Base-by-base conservation (phyloP, 2,797 vertebrate genomes). In the Neosalanx taihuensis region DNA sequence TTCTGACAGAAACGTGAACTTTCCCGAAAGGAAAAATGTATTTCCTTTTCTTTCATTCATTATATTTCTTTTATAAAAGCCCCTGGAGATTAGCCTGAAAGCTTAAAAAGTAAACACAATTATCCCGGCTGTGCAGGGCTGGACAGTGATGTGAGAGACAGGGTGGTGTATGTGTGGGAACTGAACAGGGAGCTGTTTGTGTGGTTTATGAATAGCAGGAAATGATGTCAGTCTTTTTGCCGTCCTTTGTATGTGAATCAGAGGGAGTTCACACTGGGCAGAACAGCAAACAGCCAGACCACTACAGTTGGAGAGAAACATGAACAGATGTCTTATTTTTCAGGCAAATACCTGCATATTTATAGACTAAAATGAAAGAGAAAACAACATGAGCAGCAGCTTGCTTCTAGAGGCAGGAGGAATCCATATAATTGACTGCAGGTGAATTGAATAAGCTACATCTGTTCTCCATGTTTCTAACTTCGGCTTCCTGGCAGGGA, bases 121-220 rank as follows among this genome's bases (percentile, higher is more conserved):
- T 74, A 84, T 70, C 57, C 70, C 51, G 76, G 80, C 62, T 65
- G 77, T 67, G 71, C 77, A 46, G 74, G 68, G 76, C 77, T 84
- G 77, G 66, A 82, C 73, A 79, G 79, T 72, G 75, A 84, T 79
- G 73, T 20, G 66, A 72, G 60, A 71, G 49, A 61, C 51, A 67
- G 69, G 6, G 59, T 57, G 18, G 70, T 63, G 71, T 51, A 56
- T 83, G 87, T 90, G 87, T 93, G 91, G 88, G 90, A 93, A 91
- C 89, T 63, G 71, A 88, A 92, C 88, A 90, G 89, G 82, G 87
- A 88, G 85, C 81, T 92, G 83, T 93, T 93, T 93, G 85, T 93
- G 88, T 76, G 73, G 74, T 70, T 76, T 79, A 86, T 91, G 93
- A 93, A 94, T 93, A 88, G 84, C 87, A 93, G 92, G 92, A 94